Percentiles rank a stretch among this genome's conserved stretches.
Evolutionary conservation across 2,797 vertebrate genomes (phyloP).

Genomic region (Semotilus atromaculatus): DNA sequence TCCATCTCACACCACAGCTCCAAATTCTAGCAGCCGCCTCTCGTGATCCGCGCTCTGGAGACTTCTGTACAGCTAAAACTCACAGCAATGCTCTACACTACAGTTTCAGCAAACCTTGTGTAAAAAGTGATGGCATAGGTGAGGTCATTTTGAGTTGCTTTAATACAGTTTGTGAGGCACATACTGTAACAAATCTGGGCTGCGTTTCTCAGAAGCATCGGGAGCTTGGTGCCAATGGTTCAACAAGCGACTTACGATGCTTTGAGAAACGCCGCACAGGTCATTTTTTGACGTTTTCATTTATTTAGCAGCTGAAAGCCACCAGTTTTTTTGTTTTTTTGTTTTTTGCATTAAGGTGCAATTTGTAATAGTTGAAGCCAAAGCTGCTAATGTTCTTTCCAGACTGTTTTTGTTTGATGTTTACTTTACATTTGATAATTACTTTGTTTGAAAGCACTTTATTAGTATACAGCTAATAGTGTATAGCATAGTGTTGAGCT

Average conservation of each 20-base stretch:
- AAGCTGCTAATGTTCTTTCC: background rate
- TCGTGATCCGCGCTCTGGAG: background rate
- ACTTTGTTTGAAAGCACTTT: background rate
- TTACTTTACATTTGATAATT: background rate
- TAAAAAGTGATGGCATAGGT: background rate
- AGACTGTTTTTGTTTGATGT: background rate
- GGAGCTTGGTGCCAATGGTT: background rate
- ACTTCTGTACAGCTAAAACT: constrained; percentile 13
- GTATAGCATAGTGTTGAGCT: background rate
- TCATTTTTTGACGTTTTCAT: background rate
- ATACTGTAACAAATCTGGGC: no score
- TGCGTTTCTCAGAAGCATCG: background rate
- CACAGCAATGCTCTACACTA: background rate
- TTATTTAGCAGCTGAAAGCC: background rate
- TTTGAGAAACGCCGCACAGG: background rate
- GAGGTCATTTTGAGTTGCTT: background rate
- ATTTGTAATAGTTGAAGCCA: background rate
- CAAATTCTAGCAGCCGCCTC: background rate
- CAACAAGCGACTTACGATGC: background rate
- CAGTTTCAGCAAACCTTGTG: background rate
- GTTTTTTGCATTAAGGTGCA: background rate
- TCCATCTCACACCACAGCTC: constrained; percentile 3
- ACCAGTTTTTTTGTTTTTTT: background rate
- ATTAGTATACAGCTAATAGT: background rate
- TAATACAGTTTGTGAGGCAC: background rate